These are phyloP conservation scores for Calameuta idolon DNA, from an alignment of 2,888 invertebrate species.

Conservation along the genomic window DNA sequence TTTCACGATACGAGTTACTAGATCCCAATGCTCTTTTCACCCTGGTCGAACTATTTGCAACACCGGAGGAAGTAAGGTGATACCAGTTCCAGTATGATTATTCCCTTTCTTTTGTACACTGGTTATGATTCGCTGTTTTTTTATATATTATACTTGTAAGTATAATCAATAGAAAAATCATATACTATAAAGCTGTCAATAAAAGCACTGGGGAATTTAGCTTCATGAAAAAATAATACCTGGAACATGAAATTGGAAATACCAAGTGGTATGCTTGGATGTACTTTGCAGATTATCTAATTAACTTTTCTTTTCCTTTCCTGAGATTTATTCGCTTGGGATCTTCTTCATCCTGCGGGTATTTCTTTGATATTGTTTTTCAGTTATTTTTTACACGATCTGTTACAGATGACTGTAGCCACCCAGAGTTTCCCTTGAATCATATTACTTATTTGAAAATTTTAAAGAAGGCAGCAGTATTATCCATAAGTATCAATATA, in stretches of 20 bases:
- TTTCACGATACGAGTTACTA: not conserved
- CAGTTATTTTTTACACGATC: not conserved
- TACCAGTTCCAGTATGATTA: not conserved
- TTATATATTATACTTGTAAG: not conserved
- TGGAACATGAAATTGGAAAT: not conserved
- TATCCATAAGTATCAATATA: not conserved
- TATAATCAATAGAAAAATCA: too few relatives aligned
- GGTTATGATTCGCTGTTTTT: not conserved
- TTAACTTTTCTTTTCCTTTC: conserved; percentile 3
- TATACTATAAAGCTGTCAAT: not conserved
- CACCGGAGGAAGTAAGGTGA: not conserved
- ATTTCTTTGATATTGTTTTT: not conserved
- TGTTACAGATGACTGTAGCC: not conserved
- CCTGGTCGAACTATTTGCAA: not conserved
- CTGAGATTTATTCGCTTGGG: not conserved
- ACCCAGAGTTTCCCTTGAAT: not conserved
- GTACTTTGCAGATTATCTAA: not conserved
- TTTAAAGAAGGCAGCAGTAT: not conserved
- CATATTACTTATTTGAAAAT: not conserved
- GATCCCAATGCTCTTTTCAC: not conserved
- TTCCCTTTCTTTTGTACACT: not conserved
- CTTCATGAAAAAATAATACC: not conserved
- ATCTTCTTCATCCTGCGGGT: not conserved
- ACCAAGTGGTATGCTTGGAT: not conserved
- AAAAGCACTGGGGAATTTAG: not conserved